Percentiles rank a stretch among this genome's conserved stretches.
phyloP scores from a whole-genome alignment of 2,888 invertebrate genomes.

The Malthinus flaveolus region DNA sequence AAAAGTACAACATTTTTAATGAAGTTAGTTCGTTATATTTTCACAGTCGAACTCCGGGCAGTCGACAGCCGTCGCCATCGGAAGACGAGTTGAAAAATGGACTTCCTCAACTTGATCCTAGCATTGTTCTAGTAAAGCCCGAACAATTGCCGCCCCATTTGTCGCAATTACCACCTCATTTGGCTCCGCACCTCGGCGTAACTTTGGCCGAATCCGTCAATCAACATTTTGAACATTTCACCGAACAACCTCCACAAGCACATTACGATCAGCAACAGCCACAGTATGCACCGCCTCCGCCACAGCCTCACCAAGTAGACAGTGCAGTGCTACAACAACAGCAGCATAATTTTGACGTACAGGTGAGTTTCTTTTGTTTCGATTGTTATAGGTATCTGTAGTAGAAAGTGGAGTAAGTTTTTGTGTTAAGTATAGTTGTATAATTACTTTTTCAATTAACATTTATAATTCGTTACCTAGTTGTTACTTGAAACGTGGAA shows the following conservation, averaged over 20 bases:
- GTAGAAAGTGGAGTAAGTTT: neutral
- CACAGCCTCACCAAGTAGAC: conserved; percentile 53
- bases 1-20: conserved; percentile 15
- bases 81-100: conserved; percentile 75
- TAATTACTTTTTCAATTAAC: neutral
- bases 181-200: conserved; percentile 56
- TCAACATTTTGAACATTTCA: conserved; percentile 54
- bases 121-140: conserved; percentile 61
- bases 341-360: conserved; percentile 78
- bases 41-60: conserved; percentile 75
- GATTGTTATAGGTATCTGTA: neutral
- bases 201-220: conserved; percentile 54
- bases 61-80: conserved; percentile 89
- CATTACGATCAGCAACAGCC: conserved; percentile 39
- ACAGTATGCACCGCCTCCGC: conserved; percentile 46
- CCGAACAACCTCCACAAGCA: conserved; percentile 39
- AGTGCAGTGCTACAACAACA: conserved; percentile 58
- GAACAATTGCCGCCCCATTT: conserved; percentile 57
- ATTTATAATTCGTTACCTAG: neutral
- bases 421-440: neutral
- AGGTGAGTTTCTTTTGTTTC: conserved; percentile 59
- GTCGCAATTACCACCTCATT: conserved; percentile 53
- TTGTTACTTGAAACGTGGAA: neutral
- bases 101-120: conserved; percentile 51
- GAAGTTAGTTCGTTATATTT: conserved; percentile 27